Evolutionary conservation across 64 coral and sea anemone genomes (phyloP), one percentile per base, ranked within the genome.

Genomic region (Stichodactyla helianthus): DNA sequence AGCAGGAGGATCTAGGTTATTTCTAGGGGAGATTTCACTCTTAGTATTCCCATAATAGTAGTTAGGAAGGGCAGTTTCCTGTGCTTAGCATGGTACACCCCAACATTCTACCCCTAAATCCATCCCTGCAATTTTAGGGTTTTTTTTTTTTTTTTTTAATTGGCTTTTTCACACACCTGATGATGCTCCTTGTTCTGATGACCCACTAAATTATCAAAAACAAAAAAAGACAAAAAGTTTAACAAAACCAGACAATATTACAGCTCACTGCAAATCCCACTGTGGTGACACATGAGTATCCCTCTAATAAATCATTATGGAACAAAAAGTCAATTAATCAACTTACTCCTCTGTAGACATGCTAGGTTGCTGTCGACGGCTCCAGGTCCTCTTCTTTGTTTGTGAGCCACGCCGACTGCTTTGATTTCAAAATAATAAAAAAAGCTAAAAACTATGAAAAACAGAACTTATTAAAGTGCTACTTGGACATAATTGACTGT

Each of bases 291-390:
- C 35, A 44, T 44, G 35, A 44, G 4, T 44, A 0, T 44, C 35
- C 2, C 35, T 44, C 35, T 44, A 44, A 65, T 65, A 7, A 65
- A 65, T 1, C 9, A n/a, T n/a, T n/a, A n/a, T n/a, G 7, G 7
- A 4, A 6, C 7, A 1, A 23, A 20, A 65, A 14, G 19, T 65
- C 20, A n/a, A 65, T 6, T n/a, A n/a, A 65, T 65, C 12, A 18
- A 94, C 95, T 87, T 92, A 98, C 95, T 98, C 93, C 83, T 94
- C 92, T 88, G 87, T 84, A 56, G 95, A 98, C 95, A 98, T 98
- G 59, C 81, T 98, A 86, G 89, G 87, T 50, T 89, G 59, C 55
- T 98, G 95, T 77, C 95, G 95, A 68, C 95, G 95, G 86, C 87
- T 94, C 89, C 92, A 98, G 71, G 93, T 94, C 79, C 93, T 88